Percentiles rank a stretch among this genome's conserved stretches.
phyloP scores from a whole-genome alignment of 2,797 vertebrate genomes.

The Neosalanx taihuensis region DNA sequence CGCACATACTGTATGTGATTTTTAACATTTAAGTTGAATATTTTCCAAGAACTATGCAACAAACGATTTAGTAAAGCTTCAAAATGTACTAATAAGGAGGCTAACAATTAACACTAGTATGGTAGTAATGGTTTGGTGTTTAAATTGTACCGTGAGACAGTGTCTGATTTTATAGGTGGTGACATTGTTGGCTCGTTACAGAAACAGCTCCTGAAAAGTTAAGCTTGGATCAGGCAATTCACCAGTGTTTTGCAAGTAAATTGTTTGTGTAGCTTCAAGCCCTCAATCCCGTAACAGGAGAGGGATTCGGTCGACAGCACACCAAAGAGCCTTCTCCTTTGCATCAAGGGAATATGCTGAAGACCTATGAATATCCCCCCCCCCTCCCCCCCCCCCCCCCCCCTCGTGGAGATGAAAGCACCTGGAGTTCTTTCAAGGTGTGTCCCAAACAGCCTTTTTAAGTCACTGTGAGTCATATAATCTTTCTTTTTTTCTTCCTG shows the following conservation, averaged over 20 bases:
- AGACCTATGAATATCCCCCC: background rate
- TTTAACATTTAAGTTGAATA: no score
- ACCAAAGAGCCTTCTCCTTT: constrained; percentile 44
- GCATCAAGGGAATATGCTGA: constrained; percentile 8
- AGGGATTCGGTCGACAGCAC: constrained; percentile 35
- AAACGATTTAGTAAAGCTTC: no score
- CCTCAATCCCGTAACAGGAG: constrained; percentile 32
- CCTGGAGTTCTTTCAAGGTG: constrained; percentile 50
- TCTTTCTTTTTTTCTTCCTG: constrained; percentile 52
- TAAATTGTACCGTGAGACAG: background rate
- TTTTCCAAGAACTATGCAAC: no score
- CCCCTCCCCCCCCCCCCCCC: constrained; percentile 30
- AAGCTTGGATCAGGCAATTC: no score
- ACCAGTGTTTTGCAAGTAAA: background rate
- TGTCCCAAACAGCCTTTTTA: constrained; percentile 57
- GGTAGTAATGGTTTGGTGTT: background rate
- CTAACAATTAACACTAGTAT: no score
- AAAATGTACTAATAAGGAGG: no score
- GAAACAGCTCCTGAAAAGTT: background rate
- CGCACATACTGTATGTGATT: no score
- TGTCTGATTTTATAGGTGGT: background rate
- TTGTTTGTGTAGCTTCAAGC: background rate
- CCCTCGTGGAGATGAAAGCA: constrained; percentile 48
- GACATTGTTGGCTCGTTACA: background rate
- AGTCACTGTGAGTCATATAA: constrained; percentile 69